Evolutionary conservation across 2,113 vertebrate species (phyloP).

Genomic region (Phalacrocorax carbo): DNA sequence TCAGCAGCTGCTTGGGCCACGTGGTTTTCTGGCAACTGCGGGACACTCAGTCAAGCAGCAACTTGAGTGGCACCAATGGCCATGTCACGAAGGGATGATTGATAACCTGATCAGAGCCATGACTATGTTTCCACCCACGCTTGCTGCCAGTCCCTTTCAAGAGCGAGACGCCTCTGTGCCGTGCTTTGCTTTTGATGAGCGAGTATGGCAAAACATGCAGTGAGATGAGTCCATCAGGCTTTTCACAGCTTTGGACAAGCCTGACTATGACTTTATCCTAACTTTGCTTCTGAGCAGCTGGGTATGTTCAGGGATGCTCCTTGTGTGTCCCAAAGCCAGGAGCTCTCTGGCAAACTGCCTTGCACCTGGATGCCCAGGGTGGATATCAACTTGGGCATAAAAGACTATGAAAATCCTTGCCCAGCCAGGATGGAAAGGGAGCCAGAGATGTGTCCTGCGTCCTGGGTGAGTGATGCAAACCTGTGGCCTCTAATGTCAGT

Average conservation of each 20-base stretch:
- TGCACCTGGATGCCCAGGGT: neutral
- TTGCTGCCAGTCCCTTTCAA: neutral
- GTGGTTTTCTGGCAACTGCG: neutral
- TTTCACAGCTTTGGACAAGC: neutral
- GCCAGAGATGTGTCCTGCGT: neutral
- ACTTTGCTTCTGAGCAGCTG: neutral
- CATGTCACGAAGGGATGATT: neutral
- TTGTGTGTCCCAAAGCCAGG: rapidly evolving
- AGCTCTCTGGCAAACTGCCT: neutral
- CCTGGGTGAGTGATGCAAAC: neutral
- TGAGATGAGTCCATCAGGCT: neutral
- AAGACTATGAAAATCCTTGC: neutral
- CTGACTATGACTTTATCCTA: neutral
- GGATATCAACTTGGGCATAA: neutral
- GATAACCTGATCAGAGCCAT: neutral
- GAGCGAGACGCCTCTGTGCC: neutral
- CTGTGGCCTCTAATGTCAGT: neutral
- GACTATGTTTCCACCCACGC: neutral
- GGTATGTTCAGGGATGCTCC: neutral
- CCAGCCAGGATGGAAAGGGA: neutral
- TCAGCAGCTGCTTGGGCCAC: slow-evolving; percentile 25
- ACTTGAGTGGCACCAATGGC: neutral
- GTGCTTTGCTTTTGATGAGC: neutral
- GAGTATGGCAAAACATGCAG: neutral
- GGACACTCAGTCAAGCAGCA: neutral